Base-by-base conservation (phyloP, 2,888 invertebrate genomes). In the Nomada hirtipes region DNA sequence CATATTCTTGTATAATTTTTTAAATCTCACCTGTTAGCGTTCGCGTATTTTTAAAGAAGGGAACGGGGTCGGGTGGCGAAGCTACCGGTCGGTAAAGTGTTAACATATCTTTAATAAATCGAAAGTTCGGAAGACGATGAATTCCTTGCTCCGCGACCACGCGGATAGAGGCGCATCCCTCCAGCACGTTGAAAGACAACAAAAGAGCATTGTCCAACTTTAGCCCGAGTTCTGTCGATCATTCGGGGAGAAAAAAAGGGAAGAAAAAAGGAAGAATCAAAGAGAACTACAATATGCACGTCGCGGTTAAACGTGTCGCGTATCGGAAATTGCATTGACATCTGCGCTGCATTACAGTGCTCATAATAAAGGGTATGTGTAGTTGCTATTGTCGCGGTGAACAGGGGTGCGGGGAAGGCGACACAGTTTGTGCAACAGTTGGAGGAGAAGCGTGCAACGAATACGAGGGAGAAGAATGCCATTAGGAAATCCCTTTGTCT, bases 321-420 rank as follows among this genome's bases (percentile, higher is more conserved):
- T 67, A 75, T 72, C 47, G 83, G 29, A 71, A 64, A 72, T 69
- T 73, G 80, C 76, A 82, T 82, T 64, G 72, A 68, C 65, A 67
- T 73, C 50, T 42, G 20, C 67, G 61, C 61, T 44, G 68, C 52
- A 57, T 73, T 70, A 76, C 52, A 44, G 23, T 10, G 44, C 55
- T 75, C 23, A 29, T 69, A 74, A 70, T 68, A 47, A 52, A 15
- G 23, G 18, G 4, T 20, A 29, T 7, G 50, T 42, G 71, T 78
- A 69, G 70, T 71, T 59, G 50, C 60, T 67, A 44, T 42, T 55
- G 36, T n/a, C 50, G 82, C 29, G 36, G 50, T 23, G 57, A 18
- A 52, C 23, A 29, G 26, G 67, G 23, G 42, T 63, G 55, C 59
- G 29, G 72, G 15, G 18, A 36, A 60, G 36, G 67, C 77, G 82